phyloP scores from a whole-genome alignment of 2,888 invertebrate genomes.

The Latrodectus elegans region DNA sequence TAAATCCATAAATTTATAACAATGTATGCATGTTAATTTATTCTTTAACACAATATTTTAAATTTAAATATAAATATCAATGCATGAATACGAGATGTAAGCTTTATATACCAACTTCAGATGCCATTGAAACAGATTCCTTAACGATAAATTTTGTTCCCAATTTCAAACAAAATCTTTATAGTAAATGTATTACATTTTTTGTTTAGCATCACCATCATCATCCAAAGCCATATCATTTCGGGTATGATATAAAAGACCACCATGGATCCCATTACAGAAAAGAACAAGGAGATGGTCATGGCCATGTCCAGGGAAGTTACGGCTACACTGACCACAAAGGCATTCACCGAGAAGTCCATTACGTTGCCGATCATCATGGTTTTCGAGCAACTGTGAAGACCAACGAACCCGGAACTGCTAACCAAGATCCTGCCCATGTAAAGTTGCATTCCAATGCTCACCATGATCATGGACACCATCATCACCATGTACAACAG shows the following conservation, averaged over 20 bases:
- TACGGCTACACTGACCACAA: slow-evolving; percentile 51
- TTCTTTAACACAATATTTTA: no score
- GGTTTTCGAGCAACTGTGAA: slow-evolving; percentile 33
- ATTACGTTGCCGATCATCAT: slow-evolving; percentile 42
- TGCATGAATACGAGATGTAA: no score
- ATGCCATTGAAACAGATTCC: no score
- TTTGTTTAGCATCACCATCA: slow-evolving; percentile 9
- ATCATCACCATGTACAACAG: no score
- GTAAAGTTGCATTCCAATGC: slow-evolving; percentile 20
- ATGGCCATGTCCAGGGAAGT: slow-evolving; percentile 34
- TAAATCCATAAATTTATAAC: no score
- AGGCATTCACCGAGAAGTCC: slow-evolving; percentile 41
- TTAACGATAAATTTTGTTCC: no score
- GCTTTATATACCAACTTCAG: no score
- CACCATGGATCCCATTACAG: slow-evolving; percentile 40
- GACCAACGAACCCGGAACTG: slow-evolving; percentile 55
- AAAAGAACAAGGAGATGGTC: slow-evolving; percentile 38
- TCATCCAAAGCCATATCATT: slow-evolving; percentile 44
- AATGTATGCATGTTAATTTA: no score
- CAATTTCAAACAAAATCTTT: no score
- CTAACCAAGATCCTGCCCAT: slow-evolving; percentile 38
- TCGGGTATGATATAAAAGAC: slow-evolving; percentile 43
- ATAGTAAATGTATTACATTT: not conserved
- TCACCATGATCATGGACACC: not conserved
- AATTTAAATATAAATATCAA: no score